A percentile compares a stretch with the other conserved stretches of the same genome.
phyloP scores from a whole-genome alignment of 2,113 vertebrate genomes.

The Chamaetylas fuelleborni region DNA sequence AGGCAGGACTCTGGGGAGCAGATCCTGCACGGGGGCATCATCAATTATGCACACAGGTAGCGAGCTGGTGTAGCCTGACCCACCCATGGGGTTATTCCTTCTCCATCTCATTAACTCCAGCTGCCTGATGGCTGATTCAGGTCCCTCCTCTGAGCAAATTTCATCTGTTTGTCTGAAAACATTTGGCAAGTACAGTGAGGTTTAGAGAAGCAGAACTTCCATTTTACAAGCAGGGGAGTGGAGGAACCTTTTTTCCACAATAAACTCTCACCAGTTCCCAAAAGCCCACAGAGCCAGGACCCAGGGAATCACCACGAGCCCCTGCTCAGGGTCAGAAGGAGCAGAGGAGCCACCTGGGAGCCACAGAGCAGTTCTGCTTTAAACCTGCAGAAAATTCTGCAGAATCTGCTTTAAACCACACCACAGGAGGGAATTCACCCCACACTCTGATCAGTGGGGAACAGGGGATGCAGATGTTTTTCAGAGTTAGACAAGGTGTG shows the following conservation, averaged over 20 bases:
- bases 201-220: neutral
- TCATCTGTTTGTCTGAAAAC: neutral
- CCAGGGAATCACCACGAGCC: neutral
- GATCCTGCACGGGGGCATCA: neutral
- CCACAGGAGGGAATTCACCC: neutral
- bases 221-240: accelerated
- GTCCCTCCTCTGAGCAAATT: neutral
- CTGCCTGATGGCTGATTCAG: neutral
- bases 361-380: neutral
- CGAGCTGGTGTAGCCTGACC: neutral
- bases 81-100: neutral
- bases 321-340: neutral
- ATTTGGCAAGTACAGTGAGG: neutral
- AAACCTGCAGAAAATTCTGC: too few relatives aligned
- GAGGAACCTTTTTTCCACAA: neutral
- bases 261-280: neutral
- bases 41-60: constrained; percentile 47
- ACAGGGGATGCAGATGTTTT: neutral
- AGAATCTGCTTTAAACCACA: neutral
- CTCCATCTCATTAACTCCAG: constrained; percentile 17
- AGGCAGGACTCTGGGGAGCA: neutral
- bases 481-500: neutral
- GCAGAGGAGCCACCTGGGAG: neutral
- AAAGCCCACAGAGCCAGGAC: neutral
- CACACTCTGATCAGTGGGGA: neutral